Conservation (phyloP, 2,797 vertebrate genomes). For the Sciaenops ocellatus region DNA sequence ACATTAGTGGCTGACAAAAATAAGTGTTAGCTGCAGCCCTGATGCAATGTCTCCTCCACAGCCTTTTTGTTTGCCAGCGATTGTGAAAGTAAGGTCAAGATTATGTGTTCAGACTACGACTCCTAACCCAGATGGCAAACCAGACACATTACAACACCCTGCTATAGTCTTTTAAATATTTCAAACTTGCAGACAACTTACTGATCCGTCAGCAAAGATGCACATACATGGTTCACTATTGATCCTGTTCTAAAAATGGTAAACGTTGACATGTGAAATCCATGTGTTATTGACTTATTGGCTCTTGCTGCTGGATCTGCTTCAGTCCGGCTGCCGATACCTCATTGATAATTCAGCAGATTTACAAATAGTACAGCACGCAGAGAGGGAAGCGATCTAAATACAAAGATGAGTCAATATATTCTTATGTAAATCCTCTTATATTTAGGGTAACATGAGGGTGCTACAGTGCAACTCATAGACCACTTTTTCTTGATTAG, state of each 20-base stretch:
- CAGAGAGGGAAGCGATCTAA: neutral
- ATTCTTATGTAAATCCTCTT: neutral
- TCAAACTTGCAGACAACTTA: neutral
- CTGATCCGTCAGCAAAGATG: neutral
- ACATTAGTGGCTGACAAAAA: no score
- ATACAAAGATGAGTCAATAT: neutral
- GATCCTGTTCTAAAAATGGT: conserved; percentile 23
- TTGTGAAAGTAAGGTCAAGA: no score
- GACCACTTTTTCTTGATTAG: neutral
- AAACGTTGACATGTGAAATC: conserved; percentile 9
- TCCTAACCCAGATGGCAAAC: no score
- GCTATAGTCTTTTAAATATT: no score
- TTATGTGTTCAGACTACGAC: neutral
- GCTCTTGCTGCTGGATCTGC: neutral
- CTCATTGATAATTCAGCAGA: conserved; percentile 45
- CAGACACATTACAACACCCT: neutral
- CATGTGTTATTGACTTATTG: conserved; percentile 16
- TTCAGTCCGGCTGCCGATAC: conserved; percentile 3
- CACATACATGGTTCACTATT: neutral
- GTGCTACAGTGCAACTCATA: neutral
- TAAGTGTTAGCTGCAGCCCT: no score
- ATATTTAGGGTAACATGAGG: neutral
- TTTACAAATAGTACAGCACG: conserved; percentile 13
- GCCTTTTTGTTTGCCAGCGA: no score
- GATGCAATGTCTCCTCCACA: no score